These are phyloP conservation scores for Dreissena rostriformis DNA, from an alignment of 1,140 invertebrate genomes.

Conservation along the genomic window DNA sequence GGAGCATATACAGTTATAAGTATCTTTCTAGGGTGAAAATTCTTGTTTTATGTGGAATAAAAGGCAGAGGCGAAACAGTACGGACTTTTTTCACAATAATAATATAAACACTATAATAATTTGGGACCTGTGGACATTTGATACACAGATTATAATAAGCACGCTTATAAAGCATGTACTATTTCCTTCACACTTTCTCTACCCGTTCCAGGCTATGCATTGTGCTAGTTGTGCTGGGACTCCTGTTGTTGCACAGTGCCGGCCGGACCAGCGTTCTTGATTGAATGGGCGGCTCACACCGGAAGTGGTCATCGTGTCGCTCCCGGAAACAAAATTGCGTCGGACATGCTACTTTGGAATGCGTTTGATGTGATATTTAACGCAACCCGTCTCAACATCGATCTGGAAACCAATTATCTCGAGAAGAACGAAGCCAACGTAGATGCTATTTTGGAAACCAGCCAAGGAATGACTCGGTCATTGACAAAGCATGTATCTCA, in stretches of 20 bases:
- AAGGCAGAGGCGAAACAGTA: too few species aligned
- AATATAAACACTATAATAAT: too few species aligned
- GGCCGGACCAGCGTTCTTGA: not conserved
- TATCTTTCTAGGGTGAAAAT: too few species aligned
- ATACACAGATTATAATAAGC: not conserved
- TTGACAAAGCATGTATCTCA: not conserved
- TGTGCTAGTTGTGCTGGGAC: not conserved
- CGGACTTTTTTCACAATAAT: too few species aligned
- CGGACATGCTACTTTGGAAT: too few species aligned
- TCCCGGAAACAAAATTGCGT: too few species aligned
- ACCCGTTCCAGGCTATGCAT: slow-evolving; percentile 15
- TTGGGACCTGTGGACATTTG: not conserved
- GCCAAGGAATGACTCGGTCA: not conserved
- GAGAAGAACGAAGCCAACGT: not conserved
- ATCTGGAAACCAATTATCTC: not conserved
- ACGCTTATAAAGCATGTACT: not conserved
- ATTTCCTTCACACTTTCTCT: not conserved
- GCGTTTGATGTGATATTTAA: too few species aligned
- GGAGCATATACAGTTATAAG: too few species aligned
- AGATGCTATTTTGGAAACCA: not conserved
- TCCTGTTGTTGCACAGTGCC: not conserved
- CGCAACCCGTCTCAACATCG: slow-evolving; percentile 5
- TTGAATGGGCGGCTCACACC: not conserved
- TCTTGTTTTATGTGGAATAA: too few species aligned
- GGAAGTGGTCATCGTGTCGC: not conserved